These are phyloP conservation scores for Pasiphila rectangulata DNA, from an alignment of 2,888 invertebrate species.

Conservation along the genomic window DNA sequence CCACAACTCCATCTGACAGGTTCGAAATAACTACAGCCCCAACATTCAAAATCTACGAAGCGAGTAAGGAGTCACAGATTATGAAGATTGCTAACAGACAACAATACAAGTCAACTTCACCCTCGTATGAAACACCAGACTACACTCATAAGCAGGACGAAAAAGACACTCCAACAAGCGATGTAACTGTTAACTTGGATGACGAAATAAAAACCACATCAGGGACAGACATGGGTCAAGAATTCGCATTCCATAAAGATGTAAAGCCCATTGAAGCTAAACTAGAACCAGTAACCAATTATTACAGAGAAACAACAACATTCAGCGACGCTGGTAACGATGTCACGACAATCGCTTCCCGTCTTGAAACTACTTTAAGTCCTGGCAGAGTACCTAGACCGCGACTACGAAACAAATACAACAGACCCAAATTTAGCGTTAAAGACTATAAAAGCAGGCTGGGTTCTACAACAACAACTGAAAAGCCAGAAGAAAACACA, in stretches of 20 bases:
- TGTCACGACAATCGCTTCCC: slow-evolving; percentile 48
- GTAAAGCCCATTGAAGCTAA: slow-evolving; percentile 69
- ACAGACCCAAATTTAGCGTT: slow-evolving; percentile 87
- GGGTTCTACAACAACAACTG: slow-evolving; percentile 78
- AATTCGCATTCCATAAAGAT: slow-evolving; percentile 72
- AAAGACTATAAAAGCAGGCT: slow-evolving; percentile 87
- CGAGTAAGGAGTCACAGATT: slow-evolving; percentile 67
- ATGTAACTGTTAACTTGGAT: slow-evolving; percentile 62
- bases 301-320: slow-evolving; percentile 52
- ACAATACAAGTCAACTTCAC: slow-evolving; percentile 47
- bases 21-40: slow-evolving; percentile 62
- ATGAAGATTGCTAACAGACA: slow-evolving; percentile 76
- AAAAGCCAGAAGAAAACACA: slow-evolving; percentile 55
- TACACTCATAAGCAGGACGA: slow-evolving; percentile 76
- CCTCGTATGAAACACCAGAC: slow-evolving; percentile 59
- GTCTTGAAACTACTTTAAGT: slow-evolving; percentile 53
- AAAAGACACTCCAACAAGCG: slow-evolving; percentile 77
- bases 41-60: slow-evolving; percentile 47
- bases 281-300: slow-evolving; percentile 46
- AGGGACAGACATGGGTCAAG: slow-evolving; percentile 52
- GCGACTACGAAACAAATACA: slow-evolving; percentile 78
- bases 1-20: slow-evolving; percentile 53
- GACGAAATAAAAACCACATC: slow-evolving; percentile 54
- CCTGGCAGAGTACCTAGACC: slow-evolving; percentile 55
- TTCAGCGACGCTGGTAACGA: slow-evolving; percentile 44